Percentiles rank a stretch among this genome's conserved stretches.
Conservation (phyloP, 2,113 vertebrate genomes). For the Tachycineta bicolor region DNA sequence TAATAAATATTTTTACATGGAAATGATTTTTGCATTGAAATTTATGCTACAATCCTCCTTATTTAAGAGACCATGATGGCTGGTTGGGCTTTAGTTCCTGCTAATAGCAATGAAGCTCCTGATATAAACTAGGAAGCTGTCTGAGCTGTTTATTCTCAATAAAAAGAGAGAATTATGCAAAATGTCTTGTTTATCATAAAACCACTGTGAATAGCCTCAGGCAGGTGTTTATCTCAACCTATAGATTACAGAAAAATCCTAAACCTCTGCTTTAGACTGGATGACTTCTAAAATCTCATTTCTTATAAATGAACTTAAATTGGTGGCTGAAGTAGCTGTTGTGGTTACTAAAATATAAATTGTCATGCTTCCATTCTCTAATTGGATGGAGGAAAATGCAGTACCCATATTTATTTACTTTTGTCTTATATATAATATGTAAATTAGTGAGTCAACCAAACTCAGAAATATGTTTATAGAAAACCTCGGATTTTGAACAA, state of each 20-base stretch:
- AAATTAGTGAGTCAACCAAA: neutral
- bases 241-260: neutral
- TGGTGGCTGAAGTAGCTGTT: neutral
- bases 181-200: neutral
- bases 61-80: neutral
- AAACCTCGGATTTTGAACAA: neutral
- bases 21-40: neutral
- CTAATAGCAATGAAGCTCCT: neutral
- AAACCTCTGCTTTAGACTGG: neutral
- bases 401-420: neutral
- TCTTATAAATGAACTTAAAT: neutral
- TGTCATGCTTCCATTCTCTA: neutral
- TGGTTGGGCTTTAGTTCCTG: neutral
- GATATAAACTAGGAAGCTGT: neutral
- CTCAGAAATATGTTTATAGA: neutral
- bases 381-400: neutral
- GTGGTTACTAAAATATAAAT: neutral
- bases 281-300: neutral
- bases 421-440: neutral
- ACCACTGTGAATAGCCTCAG: neutral
- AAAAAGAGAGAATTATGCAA: neutral
- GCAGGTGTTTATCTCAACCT: neutral
- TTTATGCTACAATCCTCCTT: neutral
- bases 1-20: neutral
- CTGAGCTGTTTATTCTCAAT: neutral